A percentile compares a stretch with the other conserved stretches of the same genome.
phyloP scores from a whole-genome alignment of 2,888 invertebrate genomes.

The Cheilosia variabilis region DNA sequence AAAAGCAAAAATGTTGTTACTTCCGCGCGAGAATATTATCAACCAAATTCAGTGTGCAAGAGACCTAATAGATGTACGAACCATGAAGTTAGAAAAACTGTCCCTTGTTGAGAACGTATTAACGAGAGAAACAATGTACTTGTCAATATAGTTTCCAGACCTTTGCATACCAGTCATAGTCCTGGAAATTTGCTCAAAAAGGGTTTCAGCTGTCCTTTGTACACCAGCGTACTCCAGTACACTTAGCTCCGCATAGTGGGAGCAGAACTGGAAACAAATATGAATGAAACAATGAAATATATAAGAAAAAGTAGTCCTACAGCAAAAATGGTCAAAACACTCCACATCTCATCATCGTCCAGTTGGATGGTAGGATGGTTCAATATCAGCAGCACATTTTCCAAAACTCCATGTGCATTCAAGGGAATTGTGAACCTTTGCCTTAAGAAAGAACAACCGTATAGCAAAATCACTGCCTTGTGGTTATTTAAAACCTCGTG shows the following conservation, averaged over 20 bases:
- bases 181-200: conserved; percentile 13
- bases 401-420: conserved; percentile 25
- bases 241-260: conserved; percentile 30
- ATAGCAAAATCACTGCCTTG: conserved; percentile 28
- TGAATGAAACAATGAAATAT: not conserved
- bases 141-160: conserved; percentile 6
- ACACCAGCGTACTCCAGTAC: conserved; percentile 45
- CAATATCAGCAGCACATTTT: conserved; percentile 41
- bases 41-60: not conserved
- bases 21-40: no score
- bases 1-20: no score
- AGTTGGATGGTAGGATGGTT: not conserved
- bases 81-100: conserved; percentile 26
- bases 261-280: conserved; percentile 39
- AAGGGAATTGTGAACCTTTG: not conserved
- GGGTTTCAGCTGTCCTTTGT: conserved; percentile 29
- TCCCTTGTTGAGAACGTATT: not conserved
- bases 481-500: conserved; percentile 1
- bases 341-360: conserved; percentile 35
- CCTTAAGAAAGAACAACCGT: conserved; percentile 44
- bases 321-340: conserved; percentile 28
- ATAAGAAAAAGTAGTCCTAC: conserved; percentile 16
- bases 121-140: conserved; percentile 28
- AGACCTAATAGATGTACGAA: not conserved
- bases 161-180: not conserved